A percentile compares a stretch with the other conserved stretches of the same genome.
phyloP scores from a whole-genome alignment of 92 coral and sea anemone species.

The Meandrina meandrites region DNA sequence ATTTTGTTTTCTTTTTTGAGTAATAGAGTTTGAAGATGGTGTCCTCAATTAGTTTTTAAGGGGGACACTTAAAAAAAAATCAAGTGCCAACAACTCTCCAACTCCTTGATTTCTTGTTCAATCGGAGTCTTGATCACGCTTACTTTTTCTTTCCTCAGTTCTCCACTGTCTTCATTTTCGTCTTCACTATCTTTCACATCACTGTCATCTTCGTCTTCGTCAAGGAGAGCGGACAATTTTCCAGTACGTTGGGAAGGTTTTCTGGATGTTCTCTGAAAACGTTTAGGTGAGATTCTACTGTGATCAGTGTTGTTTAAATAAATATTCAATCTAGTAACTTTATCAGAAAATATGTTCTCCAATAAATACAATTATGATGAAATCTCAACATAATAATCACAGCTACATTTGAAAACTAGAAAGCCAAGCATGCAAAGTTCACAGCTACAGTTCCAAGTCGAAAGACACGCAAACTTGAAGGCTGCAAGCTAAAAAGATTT shows the following conservation, averaged over 20 bases:
- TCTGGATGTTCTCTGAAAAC: slow-evolving; percentile 1
- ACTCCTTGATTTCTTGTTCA: too few species aligned
- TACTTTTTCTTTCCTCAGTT: background rate
- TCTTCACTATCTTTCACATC: background rate
- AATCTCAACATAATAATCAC: background rate
- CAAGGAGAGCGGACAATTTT: slow-evolving; percentile 27
- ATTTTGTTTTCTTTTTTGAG: too few species aligned
- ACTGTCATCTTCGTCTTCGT: background rate
- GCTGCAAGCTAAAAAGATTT: background rate
- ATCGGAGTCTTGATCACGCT: background rate
- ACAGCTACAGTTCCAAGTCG: background rate
- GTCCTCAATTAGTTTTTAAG: too few species aligned
- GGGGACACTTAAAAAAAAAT: too few species aligned
- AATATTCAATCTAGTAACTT: too few species aligned
- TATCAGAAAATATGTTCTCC: too few species aligned
- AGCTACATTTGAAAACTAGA: background rate
- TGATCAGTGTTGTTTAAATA: background rate
- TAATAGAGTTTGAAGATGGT: too few species aligned
- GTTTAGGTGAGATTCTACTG: background rate
- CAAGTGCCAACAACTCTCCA: too few species aligned
- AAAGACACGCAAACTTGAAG: background rate
- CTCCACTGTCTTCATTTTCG: background rate
- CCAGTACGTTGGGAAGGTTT: slow-evolving; percentile 12
- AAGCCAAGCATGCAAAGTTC: too few species aligned
- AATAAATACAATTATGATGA: background rate